phyloP scores from a whole-genome alignment of 2,888 invertebrate species.

The Miltochrista miniata region DNA sequence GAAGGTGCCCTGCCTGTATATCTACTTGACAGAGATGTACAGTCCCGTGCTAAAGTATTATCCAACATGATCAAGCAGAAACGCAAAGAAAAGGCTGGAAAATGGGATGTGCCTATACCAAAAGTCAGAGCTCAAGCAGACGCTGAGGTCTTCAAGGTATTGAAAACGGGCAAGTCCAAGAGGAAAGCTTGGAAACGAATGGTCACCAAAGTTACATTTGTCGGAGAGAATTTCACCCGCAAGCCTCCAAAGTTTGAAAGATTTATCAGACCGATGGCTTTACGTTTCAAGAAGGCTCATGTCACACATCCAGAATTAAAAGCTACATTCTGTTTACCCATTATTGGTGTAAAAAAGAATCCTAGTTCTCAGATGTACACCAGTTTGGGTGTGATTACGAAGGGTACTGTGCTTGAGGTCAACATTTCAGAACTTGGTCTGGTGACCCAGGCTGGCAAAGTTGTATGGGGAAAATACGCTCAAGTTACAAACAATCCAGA shows the following conservation, averaged over 20 bases:
- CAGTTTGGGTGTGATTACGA: constrained; percentile 98
- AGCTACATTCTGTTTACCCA: constrained; percentile 98
- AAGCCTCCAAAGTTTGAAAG: constrained; percentile 99
- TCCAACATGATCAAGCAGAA: constrained; percentile 99
- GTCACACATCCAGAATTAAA: constrained; percentile 99
- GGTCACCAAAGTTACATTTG: constrained; percentile 99
- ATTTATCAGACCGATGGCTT: constrained; percentile 98
- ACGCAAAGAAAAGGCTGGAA: constrained; percentile 99
- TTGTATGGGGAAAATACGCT: constrained; percentile 99
- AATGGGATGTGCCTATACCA: constrained; percentile 99
- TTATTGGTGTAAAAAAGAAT: constrained; percentile 99
- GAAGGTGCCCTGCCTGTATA: constrained; percentile 98
- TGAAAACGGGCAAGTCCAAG: constrained; percentile 95
- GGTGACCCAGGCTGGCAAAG: constrained; percentile 99
- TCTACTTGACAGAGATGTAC: constrained; percentile 97
- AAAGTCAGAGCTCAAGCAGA: constrained; percentile 99
- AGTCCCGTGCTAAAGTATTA: constrained; percentile 96
- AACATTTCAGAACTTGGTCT: constrained; percentile 99
- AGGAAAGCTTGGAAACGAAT: constrained; percentile 99
- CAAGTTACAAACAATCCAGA: constrained; percentile 99
- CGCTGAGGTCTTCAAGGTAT: constrained; percentile 97
- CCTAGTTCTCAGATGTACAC: constrained; percentile 99
- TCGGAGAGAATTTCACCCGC: constrained; percentile 98
- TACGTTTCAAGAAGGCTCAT: constrained; percentile 98
- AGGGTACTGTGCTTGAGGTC: constrained; percentile 98